phyloP scores from a whole-genome alignment of 1,140 invertebrate species.

The Phthorimaea operculella region DNA sequence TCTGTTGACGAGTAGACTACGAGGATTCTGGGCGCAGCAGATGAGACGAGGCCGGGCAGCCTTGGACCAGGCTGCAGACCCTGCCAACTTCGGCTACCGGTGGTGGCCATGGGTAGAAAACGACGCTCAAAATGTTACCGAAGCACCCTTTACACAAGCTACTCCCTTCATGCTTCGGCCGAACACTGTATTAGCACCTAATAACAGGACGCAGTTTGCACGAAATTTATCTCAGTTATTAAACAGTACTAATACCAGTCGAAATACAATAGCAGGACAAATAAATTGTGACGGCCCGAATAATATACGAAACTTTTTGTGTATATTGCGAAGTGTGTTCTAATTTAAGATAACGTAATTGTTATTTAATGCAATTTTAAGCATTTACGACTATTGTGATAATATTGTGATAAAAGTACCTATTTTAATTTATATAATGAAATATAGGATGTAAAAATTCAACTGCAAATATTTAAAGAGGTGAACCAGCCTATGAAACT shows the following conservation, averaged over 20 bases:
- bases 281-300: constrained; percentile 33
- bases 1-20: constrained; percentile 35
- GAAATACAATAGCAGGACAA: constrained; percentile 14
- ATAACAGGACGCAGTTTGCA: neutral
- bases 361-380: neutral
- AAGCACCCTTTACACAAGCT: neutral
- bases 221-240: neutral
- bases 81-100: constrained; percentile 39
- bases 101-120: constrained; percentile 44
- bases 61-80: constrained; percentile 32
- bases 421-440: too few relatives aligned
- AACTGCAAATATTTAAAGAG: too few relatives aligned
- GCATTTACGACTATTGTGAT: neutral
- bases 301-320: constrained; percentile 43
- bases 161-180: neutral
- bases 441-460: too few relatives aligned
- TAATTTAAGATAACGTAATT: constrained; percentile 14
- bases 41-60: constrained; percentile 23
- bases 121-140: neutral
- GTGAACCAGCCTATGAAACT: too few relatives aligned
- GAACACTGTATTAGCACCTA: neutral
- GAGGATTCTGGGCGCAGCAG: constrained; percentile 39
- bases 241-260: constrained; percentile 6
- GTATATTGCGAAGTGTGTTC: constrained; percentile 39
- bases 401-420: neutral